Evolutionary conservation across 2,888 invertebrate species (phyloP).

Genomic region (Ichneumoninae sp.): DNA sequence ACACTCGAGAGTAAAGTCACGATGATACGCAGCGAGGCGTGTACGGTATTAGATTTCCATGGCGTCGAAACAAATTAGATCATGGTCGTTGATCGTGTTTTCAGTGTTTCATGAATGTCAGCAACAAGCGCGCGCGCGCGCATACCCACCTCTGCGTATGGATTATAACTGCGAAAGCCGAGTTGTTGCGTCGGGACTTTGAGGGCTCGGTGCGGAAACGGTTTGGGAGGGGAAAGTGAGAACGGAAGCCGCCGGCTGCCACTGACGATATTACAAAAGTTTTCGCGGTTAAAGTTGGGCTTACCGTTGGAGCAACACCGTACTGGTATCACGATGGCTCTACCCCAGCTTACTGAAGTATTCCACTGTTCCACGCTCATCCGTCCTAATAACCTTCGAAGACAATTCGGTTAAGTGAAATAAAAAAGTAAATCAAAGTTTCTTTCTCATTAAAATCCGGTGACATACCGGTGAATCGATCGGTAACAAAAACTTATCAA

Average conservation of each 20-base stretch:
- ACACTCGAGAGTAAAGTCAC: not conserved
- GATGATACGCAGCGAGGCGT: not conserved
- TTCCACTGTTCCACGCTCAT: constrained; percentile 17
- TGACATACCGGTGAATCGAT: not conserved
- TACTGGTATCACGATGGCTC: constrained; percentile 21
- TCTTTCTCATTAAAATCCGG: not conserved
- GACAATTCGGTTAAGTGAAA: constrained; percentile 29
- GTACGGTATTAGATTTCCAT: not conserved
- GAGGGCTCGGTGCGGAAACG: constrained; percentile 30
- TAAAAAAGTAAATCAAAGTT: not conserved
- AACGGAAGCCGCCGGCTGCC: constrained; percentile 55
- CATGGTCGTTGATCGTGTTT: constrained; percentile 25
- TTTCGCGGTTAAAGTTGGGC: constrained; percentile 62
- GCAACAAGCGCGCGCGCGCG: constrained; percentile 21
- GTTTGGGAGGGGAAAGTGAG: constrained; percentile 22
- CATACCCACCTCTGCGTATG: not conserved
- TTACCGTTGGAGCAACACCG: constrained; percentile 44
- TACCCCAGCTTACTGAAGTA: constrained; percentile 20
- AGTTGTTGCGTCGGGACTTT: constrained; percentile 44
- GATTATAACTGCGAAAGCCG: constrained; percentile 33
- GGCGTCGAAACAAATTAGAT: constrained; percentile 13
- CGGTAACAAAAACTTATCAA: not conserved
- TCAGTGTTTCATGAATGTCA: constrained; percentile 9
- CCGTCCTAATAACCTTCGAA: constrained; percentile 11
- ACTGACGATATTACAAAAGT: constrained; percentile 69